phyloP scores from a whole-genome alignment of 1,140 invertebrate genomes.

The Musca vetustissima region DNA sequence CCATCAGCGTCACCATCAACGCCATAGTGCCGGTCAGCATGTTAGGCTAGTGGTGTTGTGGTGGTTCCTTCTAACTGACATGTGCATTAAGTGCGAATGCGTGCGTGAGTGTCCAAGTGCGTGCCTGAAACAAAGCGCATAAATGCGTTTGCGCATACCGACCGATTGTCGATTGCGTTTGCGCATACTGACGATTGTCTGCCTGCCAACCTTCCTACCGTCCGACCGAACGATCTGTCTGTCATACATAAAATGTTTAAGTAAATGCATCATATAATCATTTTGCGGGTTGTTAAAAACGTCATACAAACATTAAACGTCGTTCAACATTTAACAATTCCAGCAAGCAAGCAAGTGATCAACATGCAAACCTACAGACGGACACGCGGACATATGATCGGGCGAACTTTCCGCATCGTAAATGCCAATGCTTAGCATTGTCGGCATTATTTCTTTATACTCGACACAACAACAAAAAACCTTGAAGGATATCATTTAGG shows the following conservation, averaged over 20 bases:
- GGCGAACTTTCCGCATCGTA: background rate
- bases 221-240: background rate
- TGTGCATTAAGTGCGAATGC: constrained; percentile 11
- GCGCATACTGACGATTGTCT: too few relatives aligned
- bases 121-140: too few relatives aligned
- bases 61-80: background rate
- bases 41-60: background rate
- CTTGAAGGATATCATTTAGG: constrained; percentile 21
- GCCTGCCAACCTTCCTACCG: too few relatives aligned
- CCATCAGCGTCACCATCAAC: constrained; percentile 2
- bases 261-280: constrained; percentile 22
- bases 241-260: constrained; percentile 24
- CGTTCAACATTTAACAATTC: background rate
- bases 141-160: too few relatives aligned
- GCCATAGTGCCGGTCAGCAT: background rate
- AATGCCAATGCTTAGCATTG: background rate
- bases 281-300: constrained; percentile 11
- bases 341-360: too few relatives aligned
- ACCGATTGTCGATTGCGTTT: too few relatives aligned
- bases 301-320: constrained; percentile 6
- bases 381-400: too few relatives aligned
- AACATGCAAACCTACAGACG: too few relatives aligned
- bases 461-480: background rate
- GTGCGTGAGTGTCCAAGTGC: too few relatives aligned
- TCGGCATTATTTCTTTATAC: constrained; percentile 17